Evolutionary conservation across 2,888 invertebrate species (phyloP), one percentile per base, ranked within the genome.

Genomic region (Coelinius sp.): DNA sequence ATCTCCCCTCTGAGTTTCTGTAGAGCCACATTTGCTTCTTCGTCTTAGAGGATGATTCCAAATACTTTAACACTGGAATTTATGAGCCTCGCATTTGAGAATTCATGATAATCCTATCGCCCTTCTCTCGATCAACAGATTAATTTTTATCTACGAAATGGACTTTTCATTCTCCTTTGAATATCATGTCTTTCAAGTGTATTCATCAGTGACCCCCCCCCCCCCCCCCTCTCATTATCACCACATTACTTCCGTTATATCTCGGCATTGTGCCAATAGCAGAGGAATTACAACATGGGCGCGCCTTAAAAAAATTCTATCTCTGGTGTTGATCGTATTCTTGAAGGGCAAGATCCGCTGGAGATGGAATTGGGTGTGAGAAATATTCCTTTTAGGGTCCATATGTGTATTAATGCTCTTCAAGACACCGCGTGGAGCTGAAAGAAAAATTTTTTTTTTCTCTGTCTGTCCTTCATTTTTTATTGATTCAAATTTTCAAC

Each of bases 231-330:
- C n/a, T n/a, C n/a, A n/a, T n/a, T n/a, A n/a, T n/a, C n/a, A n/a
- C n/a, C n/a, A n/a, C n/a, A 31, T 31, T 14, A 24, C 25, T 56
- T 56, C 56, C 27, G 56, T 56, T 56, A 27, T 27, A 25, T 20
- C 25, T 27, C 24, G 3, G 27, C 12, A 14, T 56, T 27, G n/a
- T 56, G 20, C 22, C 24, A 44, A 24, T 44, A 2, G 2, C 24
- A 71, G 10, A 53, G 31, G 49, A 63, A 49, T 2, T 12, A 69
- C 70, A 41, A 44, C 66, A 56, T 68, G 71, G 56, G 76, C 76
- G 77, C 79, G 76, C 77, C 79, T 78, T n/a, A n/a, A n/a, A 74
- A 75, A 77, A 77, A 77, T 79, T 76, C 77, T 79, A 79, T 80
- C 80, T 80, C 75, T 71, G 76, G 74, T 73, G 70, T 72, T 75